These are phyloP conservation scores for Microplitis deprimator DNA, from an alignment of 2,888 invertebrate species.

Conservation along the genomic window DNA sequence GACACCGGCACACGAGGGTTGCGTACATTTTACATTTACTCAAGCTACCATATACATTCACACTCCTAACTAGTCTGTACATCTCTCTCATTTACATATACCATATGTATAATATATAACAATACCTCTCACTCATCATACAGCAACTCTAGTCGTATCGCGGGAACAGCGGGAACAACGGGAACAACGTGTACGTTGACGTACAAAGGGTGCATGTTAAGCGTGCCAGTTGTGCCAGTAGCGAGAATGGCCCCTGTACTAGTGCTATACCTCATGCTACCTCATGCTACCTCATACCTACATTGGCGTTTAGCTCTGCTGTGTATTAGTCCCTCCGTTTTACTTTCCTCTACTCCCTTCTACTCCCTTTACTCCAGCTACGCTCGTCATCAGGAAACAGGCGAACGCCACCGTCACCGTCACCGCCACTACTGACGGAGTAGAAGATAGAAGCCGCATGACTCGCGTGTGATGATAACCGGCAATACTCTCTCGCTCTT, in stretches of 20 bases:
- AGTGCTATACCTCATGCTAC: constrained; percentile 3
- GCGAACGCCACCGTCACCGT: not conserved
- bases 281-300: not conserved
- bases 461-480: constrained; percentile 39
- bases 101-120: not conserved
- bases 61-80: not conserved
- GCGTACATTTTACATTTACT: constrained; percentile 25
- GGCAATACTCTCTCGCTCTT: not conserved
- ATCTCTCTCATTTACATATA: not conserved
- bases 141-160: not conserved
- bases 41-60: not conserved
- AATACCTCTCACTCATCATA: not conserved
- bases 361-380: not conserved
- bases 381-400: not conserved
- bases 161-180: not conserved
- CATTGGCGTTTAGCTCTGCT: not conserved
- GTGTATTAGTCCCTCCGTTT: not conserved
- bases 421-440: not conserved
- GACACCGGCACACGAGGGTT: constrained; percentile 7
- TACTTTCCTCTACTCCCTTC: too few relatives aligned
- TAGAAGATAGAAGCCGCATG: constrained; percentile 10
- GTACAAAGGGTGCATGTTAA: constrained; percentile 51
- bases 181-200: constrained; percentile 25
- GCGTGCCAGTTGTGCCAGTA: constrained; percentile 40
- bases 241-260: not conserved